These are phyloP conservation scores for Cremastinae sp. DNA, from an alignment of 2,888 invertebrate species.

Conservation along the genomic window DNA sequence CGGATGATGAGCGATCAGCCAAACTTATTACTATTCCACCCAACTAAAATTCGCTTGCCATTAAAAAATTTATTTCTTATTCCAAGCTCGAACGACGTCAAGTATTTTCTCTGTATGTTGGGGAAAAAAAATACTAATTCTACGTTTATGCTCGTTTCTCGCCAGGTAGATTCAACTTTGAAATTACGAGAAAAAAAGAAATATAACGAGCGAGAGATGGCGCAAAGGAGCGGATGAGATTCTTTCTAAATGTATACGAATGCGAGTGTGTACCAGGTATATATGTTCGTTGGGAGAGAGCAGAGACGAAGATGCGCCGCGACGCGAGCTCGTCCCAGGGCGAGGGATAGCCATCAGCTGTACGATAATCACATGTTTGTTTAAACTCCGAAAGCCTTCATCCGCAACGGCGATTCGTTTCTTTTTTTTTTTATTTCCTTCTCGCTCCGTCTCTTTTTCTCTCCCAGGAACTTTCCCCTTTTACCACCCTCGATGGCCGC, in stretches of 20 bases:
- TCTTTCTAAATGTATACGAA: conserved; percentile 1
- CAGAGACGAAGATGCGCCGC: conserved; percentile 20
- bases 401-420: conserved; percentile 70
- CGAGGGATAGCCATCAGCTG: conserved; percentile 79
- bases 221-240: conserved; percentile 11
- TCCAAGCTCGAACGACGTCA: no score
- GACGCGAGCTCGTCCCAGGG: conserved; percentile 33
- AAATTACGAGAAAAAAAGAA: no score
- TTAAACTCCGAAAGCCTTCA: conserved; percentile 80
- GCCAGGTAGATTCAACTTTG: no score
- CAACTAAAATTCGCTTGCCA: no score
- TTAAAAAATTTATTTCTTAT: no score
- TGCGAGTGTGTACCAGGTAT: background rate
- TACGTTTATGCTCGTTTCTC: no score
- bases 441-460: conserved; percentile 40
- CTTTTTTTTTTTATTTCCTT: conserved; percentile 38
- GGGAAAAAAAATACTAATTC: no score
- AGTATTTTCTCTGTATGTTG: no score
- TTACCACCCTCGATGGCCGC: conserved; percentile 71
- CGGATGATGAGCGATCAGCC: no score
- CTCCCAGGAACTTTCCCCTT: conserved; percentile 64
- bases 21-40: no score
- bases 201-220: no score
- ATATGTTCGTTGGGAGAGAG: background rate
- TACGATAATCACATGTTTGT: conserved; percentile 81